These are phyloP conservation scores for Ectobius pallidus DNA, from an alignment of 2,888 invertebrate genomes.

Conservation along the genomic window DNA sequence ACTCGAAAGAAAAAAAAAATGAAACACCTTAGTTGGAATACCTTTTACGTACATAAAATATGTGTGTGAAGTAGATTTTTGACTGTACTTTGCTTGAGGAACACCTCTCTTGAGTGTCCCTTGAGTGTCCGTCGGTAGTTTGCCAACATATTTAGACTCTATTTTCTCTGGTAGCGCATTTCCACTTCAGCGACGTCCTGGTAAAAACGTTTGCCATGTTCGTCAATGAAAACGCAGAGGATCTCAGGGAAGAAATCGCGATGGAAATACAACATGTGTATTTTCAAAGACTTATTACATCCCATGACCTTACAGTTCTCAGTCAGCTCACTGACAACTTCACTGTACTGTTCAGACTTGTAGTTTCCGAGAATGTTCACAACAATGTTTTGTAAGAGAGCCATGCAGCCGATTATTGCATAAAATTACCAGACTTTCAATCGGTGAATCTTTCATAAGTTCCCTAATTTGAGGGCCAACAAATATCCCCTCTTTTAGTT, in stretches of 20 bases:
- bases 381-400: not conserved
- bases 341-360: too few species aligned
- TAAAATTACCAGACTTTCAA: not conserved
- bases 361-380: not conserved
- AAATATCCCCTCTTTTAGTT: too few species aligned
- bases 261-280: slow-evolving; percentile 2
- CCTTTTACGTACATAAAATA: too few species aligned
- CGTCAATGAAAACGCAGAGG: not conserved
- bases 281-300: too few species aligned
- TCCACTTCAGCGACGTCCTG: not conserved
- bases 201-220: slow-evolving; percentile 14
- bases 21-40: too few species aligned
- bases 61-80: too few species aligned
- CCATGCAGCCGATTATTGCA: not conserved
- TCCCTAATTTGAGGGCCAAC: too few species aligned
- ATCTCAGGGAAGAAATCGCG: slow-evolving; percentile 28
- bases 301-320: too few species aligned
- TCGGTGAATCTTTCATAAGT: not conserved
- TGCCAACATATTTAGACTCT: not conserved
- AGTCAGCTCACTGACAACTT: too few species aligned
- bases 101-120: too few species aligned
- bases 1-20: too few species aligned
- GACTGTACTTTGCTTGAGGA: too few species aligned
- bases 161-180: slow-evolving; percentile 6
- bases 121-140: not conserved